These are phyloP conservation scores for Macquaria ambigua DNA, from an alignment of 2,113 vertebrate species.

Conservation along the genomic window DNA sequence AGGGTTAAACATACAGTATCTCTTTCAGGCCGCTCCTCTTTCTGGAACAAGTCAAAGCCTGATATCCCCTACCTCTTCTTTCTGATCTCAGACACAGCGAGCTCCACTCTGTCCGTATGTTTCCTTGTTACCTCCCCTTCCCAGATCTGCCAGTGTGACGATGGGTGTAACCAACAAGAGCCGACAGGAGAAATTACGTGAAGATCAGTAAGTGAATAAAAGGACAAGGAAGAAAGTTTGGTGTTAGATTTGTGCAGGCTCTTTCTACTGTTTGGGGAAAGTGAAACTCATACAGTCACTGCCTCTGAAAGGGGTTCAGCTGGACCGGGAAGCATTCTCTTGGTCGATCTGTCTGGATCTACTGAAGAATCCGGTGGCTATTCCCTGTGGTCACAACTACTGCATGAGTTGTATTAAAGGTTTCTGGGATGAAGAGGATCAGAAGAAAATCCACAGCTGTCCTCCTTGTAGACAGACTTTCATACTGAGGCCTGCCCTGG, in stretches of 20 bases:
- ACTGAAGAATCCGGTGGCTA: slow-evolving; percentile 14
- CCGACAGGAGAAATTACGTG: neutral
- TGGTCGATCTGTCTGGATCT: slow-evolving; percentile 27
- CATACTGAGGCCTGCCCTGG: neutral
- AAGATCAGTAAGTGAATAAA: neutral
- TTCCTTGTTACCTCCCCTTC: slow-evolving; percentile 7
- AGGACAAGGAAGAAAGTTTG: neutral
- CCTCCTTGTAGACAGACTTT: slow-evolving; percentile 30
- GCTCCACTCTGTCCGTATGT: neutral
- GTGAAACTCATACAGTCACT: neutral
- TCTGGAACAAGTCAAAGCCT: neutral
- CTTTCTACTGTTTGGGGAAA: neutral
- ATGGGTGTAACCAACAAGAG: neutral
- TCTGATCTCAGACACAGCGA: neutral
- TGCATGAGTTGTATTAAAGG: slow-evolving; percentile 18
- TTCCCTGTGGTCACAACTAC: slow-evolving; percentile 25
- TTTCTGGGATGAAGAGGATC: neutral
- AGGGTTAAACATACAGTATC: neutral
- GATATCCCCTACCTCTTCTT: neutral
- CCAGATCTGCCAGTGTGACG: neutral
- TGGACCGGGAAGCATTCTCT: neutral
- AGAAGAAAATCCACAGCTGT: neutral
- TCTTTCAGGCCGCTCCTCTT: neutral
- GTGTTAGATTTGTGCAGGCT: neutral
- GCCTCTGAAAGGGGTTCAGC: neutral